Evolutionary conservation across 2,888 invertebrate species (phyloP).

Genomic region (Volucella bombylans): DNA sequence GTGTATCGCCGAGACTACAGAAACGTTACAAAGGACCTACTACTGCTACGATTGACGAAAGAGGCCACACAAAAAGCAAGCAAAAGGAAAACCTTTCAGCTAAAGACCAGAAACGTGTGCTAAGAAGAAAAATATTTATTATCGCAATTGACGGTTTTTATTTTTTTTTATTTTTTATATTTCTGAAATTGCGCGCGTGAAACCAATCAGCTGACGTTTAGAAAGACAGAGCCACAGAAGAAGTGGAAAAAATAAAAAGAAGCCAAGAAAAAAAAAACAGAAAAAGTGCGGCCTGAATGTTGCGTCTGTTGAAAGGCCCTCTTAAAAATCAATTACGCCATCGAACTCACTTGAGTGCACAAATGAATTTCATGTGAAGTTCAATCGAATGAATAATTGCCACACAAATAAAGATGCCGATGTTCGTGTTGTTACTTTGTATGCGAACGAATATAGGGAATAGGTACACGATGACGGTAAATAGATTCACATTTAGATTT

Average conservation of each 20-base stretch:
- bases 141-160: conserved; percentile 5
- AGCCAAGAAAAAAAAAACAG: not conserved
- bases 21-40: too few species aligned
- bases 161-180: conserved; percentile 2
- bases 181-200: not conserved
- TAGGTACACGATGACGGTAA: too few species aligned
- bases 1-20: too few species aligned
- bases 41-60: conserved; percentile 2
- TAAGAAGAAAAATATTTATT: conserved; percentile 18
- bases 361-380: conserved; percentile 48
- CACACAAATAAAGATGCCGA: conserved; percentile 9
- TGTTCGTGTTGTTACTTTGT: not conserved
- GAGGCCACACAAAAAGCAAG: conserved; percentile 5
- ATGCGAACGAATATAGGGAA: too few species aligned
- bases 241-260: not conserved
- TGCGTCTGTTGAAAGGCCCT: conserved; percentile 14
- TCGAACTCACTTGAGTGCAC: conserved; percentile 44
- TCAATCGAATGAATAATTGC: conserved; percentile 14
- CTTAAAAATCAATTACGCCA: conserved; percentile 45
- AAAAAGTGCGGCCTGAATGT: conserved; percentile 2
- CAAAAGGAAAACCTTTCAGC: conserved; percentile 39
- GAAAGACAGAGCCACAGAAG: not conserved
- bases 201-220: conserved; percentile 15
- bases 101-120: conserved; percentile 33
- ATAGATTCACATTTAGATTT: too few species aligned